These are phyloP conservation scores for Diploscapter pachys DNA, from an alignment of 1,140 invertebrate species.

Conservation along the genomic window DNA sequence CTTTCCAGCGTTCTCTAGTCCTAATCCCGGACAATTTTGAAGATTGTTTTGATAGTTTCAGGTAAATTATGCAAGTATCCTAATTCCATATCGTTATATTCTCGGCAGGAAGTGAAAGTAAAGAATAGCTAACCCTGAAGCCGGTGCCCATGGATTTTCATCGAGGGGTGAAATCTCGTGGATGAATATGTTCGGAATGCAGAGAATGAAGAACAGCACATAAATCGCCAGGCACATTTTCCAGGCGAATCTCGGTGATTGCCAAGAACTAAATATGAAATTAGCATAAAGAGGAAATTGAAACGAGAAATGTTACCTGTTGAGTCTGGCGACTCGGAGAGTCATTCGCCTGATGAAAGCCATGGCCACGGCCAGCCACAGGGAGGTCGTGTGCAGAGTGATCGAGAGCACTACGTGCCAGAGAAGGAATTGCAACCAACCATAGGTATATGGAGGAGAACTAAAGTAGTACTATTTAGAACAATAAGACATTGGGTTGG, in stretches of 20 bases:
- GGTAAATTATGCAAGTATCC: neutral
- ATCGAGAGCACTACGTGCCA: constrained; percentile 41
- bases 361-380: constrained; percentile 38
- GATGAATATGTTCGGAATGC: constrained; percentile 37
- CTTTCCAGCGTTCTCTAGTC: neutral
- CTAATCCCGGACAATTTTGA: no score
- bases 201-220: constrained; percentile 32
- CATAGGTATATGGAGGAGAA: constrained; percentile 36
- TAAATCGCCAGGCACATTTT: constrained; percentile 29
- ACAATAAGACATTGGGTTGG: neutral
- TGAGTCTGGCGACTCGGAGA: constrained; percentile 39
- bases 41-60: no score
- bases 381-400: constrained; percentile 37
- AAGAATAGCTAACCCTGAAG: neutral
- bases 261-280: constrained; percentile 17
- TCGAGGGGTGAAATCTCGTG: constrained; percentile 36
- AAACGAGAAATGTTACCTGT: constrained; percentile 40
- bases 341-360: constrained; percentile 42
- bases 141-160: neutral
- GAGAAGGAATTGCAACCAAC: constrained; percentile 37
- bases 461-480: constrained; percentile 4
- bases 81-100: neutral
- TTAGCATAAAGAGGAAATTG: neutral
- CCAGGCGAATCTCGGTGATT: constrained; percentile 42
- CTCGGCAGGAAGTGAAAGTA: neutral